Base-by-base conservation (phyloP, 2,888 invertebrate genomes). In the Idaea dimidiata region DNA sequence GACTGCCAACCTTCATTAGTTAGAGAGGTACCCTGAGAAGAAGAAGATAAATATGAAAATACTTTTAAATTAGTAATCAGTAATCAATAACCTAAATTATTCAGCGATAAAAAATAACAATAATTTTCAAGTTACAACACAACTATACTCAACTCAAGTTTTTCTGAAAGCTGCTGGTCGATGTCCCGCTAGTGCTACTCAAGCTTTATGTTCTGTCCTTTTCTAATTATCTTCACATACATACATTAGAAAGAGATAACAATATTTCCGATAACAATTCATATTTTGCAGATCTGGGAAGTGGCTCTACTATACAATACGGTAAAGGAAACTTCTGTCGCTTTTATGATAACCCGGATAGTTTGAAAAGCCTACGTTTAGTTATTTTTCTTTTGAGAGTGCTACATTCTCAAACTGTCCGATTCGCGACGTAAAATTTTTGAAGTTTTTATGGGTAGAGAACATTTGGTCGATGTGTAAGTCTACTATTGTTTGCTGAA, bases 151-250 rank as follows among this genome's bases (percentile, higher is more conserved):
- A 78, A 71, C 66, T 72, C 67, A 84, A 82, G 88, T 91, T 91
- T 87, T 91, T 91, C 89, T 89, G 87, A 90, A 91, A 91, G 91
- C 89, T 91, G 90, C 89, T 91, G 91, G 91, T 91, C 90, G 91
- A 91, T 91, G 91, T 91, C 91, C 91, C 91, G 90, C 91, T 91
- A 91, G 86, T 79, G 79, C 86, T 84, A 76, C 85, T 88, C 80
- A 79, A 88, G 85, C 87, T 84, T 79, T 68, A 72, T 81, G 69
- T 71, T 65, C 75, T 70, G 66, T 89, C 89, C 72, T 80, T 79
- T 67, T 89, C 43, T 43, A 14, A 43, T 43, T 43, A 6, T 3
- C 43, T 43, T 43, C 84, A 69, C 69, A 77, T 80, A 67, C 76
- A 59, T 80, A 87, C 77, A 81, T 76, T 69, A 78, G 75, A 85